Conservation (phyloP, 2,888 invertebrate species). For the Eupithecia dodoneata region DNA sequence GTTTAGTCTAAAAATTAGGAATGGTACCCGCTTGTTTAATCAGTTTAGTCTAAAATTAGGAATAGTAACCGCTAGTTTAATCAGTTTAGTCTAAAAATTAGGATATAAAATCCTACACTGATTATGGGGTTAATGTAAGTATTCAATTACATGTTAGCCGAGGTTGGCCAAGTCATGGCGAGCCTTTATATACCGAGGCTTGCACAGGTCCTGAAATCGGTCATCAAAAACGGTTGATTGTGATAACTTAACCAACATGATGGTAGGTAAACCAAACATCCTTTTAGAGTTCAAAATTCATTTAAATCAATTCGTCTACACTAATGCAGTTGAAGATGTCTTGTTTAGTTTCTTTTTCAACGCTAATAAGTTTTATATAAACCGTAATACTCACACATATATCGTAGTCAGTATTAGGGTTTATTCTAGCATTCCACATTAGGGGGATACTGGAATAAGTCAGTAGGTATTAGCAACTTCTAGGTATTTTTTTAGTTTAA, state of each 20-base stretch:
- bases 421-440: too few species aligned
- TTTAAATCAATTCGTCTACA: too few species aligned
- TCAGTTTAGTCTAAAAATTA: neutral
- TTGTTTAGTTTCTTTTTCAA: too few species aligned
- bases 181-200: neutral
- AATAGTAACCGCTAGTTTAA: neutral
- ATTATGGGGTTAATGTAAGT: neutral
- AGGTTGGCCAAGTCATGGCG: neutral
- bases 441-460: neutral
- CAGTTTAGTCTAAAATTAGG: neutral
- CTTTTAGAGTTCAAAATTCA: too few species aligned
- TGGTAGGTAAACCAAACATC: too few species aligned
- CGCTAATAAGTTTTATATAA: too few species aligned
- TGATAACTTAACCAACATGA: neutral
- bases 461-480: neutral
- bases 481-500: neutral
- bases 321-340: too few species aligned
- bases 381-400: too few species aligned
- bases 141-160: neutral
- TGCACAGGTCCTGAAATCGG: neutral
- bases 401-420: too few species aligned
- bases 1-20: too few species aligned
- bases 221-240: neutral
- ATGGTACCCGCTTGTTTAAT: neutral
- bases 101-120: neutral